Evolutionary conservation across 2,797 vertebrate species (phyloP).

Genomic region (Myiotriccus ornatus): DNA sequence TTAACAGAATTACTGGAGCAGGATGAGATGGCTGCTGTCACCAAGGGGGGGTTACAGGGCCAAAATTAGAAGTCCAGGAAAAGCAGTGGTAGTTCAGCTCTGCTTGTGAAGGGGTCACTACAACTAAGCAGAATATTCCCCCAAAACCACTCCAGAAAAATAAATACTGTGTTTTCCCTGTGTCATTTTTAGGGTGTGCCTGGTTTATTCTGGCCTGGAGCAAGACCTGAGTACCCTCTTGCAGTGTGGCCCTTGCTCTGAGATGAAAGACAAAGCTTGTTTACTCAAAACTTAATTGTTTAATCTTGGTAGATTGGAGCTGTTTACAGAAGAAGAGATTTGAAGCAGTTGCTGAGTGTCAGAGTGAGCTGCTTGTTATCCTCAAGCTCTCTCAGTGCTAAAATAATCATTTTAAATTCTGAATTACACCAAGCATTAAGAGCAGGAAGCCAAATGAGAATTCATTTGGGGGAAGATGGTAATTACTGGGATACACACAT

Average conservation of each 20-base stretch:
- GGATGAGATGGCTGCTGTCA: neutral
- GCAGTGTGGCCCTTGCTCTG: neutral
- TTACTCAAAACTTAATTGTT: neutral
- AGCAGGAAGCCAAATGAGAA: neutral
- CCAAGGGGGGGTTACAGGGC: neutral
- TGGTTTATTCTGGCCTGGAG: neutral
- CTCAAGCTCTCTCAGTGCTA: neutral
- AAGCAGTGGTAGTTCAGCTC: neutral
- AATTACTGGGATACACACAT: neutral
- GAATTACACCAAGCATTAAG: neutral
- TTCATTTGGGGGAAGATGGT: neutral
- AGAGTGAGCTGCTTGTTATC: neutral
- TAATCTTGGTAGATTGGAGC: neutral
- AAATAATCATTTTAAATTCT: neutral
- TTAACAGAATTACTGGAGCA: neutral
- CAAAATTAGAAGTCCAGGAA: neutral
- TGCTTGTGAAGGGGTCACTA: neutral
- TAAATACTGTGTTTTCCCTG: neutral
- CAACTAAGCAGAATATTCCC: neutral
- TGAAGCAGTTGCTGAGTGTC: neutral
- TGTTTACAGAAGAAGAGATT: neutral
- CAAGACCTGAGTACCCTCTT: neutral
- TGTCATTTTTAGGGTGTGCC: neutral
- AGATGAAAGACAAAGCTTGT: neutral
- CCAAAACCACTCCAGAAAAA: neutral